phyloP scores from a whole-genome alignment of 2,113 vertebrate genomes.

The Stercorarius parasiticus region DNA sequence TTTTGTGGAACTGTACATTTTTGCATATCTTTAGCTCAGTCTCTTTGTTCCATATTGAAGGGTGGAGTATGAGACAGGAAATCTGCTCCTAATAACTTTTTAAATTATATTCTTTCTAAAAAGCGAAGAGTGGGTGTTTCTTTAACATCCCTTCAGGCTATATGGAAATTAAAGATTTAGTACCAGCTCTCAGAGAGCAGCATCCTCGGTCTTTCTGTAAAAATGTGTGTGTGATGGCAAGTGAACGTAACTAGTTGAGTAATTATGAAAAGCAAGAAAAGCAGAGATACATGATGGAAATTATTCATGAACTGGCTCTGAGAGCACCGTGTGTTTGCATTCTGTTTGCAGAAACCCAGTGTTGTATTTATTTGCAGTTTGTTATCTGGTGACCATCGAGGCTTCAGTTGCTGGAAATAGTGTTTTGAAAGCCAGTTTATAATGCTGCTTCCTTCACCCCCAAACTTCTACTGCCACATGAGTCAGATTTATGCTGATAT shows the following conservation, averaged over 20 bases:
- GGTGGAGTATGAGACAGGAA: constrained; percentile 38
- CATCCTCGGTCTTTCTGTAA: background rate
- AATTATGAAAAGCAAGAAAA: background rate
- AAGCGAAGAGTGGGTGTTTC: background rate
- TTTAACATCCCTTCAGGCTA: background rate
- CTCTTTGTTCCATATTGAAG: constrained; percentile 36
- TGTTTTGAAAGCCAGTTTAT: background rate
- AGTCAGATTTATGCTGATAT: background rate
- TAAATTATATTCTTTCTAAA: background rate
- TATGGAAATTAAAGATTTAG: background rate
- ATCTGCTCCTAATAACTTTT: constrained; percentile 17
- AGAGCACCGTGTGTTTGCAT: background rate
- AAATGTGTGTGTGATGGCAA: background rate
- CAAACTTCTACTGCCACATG: fast-evolving
- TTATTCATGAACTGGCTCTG: fast-evolving
- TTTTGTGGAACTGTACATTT: background rate
- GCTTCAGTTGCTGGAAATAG: background rate
- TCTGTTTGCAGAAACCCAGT: background rate
- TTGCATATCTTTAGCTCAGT: constrained; percentile 15
- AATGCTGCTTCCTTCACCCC: background rate
- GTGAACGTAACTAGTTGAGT: background rate
- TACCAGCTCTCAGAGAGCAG: background rate
- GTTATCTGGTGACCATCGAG: background rate
- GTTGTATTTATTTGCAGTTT: background rate
- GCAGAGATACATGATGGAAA: background rate